Evolutionary conservation across 2,888 invertebrate genomes (phyloP).

Genomic region (Arctia plantaginis): DNA sequence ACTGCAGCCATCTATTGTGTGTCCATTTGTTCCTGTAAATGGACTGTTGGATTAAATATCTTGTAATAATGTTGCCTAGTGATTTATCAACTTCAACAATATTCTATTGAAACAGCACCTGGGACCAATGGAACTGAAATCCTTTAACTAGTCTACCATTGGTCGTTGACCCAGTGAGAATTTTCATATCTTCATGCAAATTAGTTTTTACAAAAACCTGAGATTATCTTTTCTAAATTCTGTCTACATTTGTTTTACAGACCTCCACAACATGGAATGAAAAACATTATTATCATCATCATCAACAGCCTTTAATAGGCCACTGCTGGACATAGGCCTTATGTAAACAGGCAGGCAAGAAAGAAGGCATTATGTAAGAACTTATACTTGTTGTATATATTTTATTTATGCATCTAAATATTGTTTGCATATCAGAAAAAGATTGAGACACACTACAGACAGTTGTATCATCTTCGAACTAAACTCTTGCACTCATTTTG

Average conservation of each 20-base stretch:
- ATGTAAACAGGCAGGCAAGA: too few relatives aligned
- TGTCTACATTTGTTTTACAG: background rate
- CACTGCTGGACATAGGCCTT: too few relatives aligned
- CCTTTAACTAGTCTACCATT: background rate
- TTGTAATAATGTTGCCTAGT: too few relatives aligned
- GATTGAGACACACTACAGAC: too few relatives aligned
- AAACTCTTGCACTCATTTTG: background rate
- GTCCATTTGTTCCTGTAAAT: background rate
- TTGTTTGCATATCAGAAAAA: background rate
- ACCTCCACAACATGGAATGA: background rate
- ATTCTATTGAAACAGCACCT: background rate
- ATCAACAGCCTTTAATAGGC: too few relatives aligned
- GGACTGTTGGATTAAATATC: background rate
- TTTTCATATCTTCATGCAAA: background rate
- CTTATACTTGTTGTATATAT: too few relatives aligned
- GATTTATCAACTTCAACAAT: background rate
- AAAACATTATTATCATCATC: background rate
- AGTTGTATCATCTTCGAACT: background rate
- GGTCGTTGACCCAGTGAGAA: background rate
- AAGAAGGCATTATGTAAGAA: too few relatives aligned
- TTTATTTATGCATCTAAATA: background rate
- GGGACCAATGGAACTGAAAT: too few relatives aligned
- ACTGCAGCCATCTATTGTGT: constrained; percentile 18
- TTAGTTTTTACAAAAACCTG: background rate
- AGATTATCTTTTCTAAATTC: background rate